A percentile compares a stretch with the other conserved stretches of the same genome.
These are phyloP conservation scores for Trissolcus brochymenae DNA, from an alignment of 2,888 invertebrate species.

Conservation along the genomic window DNA sequence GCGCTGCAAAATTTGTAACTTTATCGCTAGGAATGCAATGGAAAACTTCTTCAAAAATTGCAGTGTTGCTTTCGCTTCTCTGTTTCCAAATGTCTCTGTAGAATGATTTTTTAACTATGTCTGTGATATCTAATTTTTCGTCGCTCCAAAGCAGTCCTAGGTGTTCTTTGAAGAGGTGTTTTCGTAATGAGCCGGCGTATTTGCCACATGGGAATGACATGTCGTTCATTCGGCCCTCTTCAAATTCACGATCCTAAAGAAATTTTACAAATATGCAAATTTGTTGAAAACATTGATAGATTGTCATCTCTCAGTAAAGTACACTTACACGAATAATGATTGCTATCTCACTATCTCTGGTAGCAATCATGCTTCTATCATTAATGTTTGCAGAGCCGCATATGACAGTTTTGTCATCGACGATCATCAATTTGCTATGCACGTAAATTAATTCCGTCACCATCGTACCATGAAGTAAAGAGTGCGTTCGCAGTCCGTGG, in stretches of 20 bases:
- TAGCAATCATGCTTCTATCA: constrained; percentile 93
- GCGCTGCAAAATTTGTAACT: constrained; percentile 86
- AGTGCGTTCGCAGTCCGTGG: constrained; percentile 91
- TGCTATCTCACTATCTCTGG: constrained; percentile 95
- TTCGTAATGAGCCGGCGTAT: constrained; percentile 90
- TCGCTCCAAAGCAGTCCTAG: constrained; percentile 83
- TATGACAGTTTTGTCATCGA: constrained; percentile 93
- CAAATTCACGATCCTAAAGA: constrained; percentile 85
- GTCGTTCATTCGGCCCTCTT: constrained; percentile 89
- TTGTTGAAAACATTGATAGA: background rate
- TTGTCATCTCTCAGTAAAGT: constrained; percentile 6
- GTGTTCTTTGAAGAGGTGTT: constrained; percentile 93
- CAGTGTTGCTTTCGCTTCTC: constrained; percentile 89
- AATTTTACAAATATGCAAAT: background rate
- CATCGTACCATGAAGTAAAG: constrained; percentile 85
- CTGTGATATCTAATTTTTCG: constrained; percentile 81
- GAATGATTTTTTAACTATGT: constrained; percentile 86
- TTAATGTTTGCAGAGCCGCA: constrained; percentile 99
- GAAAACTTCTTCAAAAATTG: constrained; percentile 94
- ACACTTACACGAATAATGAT: constrained; percentile 86
- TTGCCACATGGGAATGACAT: constrained; percentile 88
- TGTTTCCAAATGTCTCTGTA: constrained; percentile 90
- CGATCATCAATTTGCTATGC: constrained; percentile 96
- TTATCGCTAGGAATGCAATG: constrained; percentile 92
- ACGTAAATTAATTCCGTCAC: constrained; percentile 97